Evolutionary conservation across 2,797 vertebrate genomes (phyloP).

Genomic region (Psittacula derbiana): DNA sequence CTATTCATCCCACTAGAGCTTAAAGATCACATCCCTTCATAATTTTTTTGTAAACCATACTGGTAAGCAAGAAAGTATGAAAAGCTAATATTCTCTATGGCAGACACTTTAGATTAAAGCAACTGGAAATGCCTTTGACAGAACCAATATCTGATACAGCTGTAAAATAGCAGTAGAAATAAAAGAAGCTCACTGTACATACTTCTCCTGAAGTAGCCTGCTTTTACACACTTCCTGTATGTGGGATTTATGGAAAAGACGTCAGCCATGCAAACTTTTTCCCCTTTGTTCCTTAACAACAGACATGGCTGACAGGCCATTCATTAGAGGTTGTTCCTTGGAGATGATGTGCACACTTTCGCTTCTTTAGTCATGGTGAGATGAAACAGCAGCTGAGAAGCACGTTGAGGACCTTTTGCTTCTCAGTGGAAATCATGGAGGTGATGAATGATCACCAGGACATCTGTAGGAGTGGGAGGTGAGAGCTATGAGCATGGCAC

Average conservation of each 20-base stretch:
- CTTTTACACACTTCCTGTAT: slow-evolving; percentile 23
- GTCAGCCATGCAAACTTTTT: slow-evolving; percentile 18
- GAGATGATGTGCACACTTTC: slow-evolving; percentile 69
- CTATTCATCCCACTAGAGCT: not conserved
- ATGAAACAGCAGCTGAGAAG: slow-evolving; percentile 74
- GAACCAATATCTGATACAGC: not conserved
- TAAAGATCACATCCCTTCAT: not conserved
- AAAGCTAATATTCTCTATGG: not conserved
- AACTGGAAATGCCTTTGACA: not conserved
- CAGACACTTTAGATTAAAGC: not conserved
- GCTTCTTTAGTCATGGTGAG: slow-evolving; percentile 79
- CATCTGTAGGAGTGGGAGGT: slow-evolving; percentile 61
- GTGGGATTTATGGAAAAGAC: slow-evolving; percentile 67
- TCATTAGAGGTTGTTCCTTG: slow-evolving; percentile 45
- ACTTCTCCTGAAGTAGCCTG: not conserved
- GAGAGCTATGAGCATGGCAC: slow-evolving; percentile 22
- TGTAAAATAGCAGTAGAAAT: slow-evolving; percentile 6
- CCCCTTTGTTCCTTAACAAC: slow-evolving; percentile 62
- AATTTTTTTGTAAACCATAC: slow-evolving; percentile 4
- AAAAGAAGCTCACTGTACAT: not conserved
- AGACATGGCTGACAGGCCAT: slow-evolving; percentile 65
- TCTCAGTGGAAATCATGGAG: slow-evolving; percentile 55
- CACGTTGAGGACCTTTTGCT: slow-evolving; percentile 53
- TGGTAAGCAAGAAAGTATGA: not conserved
- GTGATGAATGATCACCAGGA: slow-evolving; percentile 69